Percentiles rank a stretch among this genome's conserved stretches.
Evolutionary conservation across 1,140 invertebrate species (phyloP).

Genomic region (Aplysia californica): DNA sequence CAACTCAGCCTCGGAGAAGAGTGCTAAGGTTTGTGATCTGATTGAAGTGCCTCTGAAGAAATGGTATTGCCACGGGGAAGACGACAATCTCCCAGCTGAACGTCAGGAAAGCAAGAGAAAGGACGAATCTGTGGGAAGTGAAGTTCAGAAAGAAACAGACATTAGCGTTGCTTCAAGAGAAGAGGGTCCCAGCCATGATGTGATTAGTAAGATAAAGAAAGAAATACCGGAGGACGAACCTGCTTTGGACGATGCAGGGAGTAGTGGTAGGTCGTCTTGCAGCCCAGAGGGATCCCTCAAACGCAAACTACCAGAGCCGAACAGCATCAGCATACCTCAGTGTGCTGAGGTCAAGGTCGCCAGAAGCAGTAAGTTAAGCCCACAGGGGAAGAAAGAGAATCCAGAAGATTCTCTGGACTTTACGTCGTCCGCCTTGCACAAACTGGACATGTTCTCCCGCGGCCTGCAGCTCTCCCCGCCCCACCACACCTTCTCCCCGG

Average conservation of each 20-base stretch:
- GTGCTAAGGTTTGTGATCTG: constrained; percentile 25
- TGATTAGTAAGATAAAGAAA: background rate
- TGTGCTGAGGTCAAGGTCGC: background rate
- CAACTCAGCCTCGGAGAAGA: background rate
- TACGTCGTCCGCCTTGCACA: constrained; percentile 21
- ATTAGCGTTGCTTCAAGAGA: background rate
- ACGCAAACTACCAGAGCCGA: background rate
- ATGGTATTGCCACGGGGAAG: constrained; percentile 11
- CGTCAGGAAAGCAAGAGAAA: background rate
- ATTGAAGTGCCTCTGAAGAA: constrained; percentile 27
- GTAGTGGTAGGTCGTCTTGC: background rate
- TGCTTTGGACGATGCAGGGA: background rate
- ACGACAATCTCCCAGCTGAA: background rate
- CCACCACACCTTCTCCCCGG: constrained; percentile 2
- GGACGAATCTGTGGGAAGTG: background rate
- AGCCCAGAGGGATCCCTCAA: background rate
- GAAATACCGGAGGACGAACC: background rate
- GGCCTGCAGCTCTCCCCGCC: constrained; percentile 23
- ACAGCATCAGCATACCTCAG: background rate
- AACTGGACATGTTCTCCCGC: constrained; percentile 25
- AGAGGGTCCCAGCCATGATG: background rate
- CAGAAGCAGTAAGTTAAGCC: background rate
- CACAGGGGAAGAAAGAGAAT: background rate
- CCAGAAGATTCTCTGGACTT: constrained; percentile 8
- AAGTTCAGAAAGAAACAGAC: too few species aligned